Evolutionary conservation across 2,797 vertebrate species (phyloP).

Genomic region (Gouania willdenowi): DNA sequence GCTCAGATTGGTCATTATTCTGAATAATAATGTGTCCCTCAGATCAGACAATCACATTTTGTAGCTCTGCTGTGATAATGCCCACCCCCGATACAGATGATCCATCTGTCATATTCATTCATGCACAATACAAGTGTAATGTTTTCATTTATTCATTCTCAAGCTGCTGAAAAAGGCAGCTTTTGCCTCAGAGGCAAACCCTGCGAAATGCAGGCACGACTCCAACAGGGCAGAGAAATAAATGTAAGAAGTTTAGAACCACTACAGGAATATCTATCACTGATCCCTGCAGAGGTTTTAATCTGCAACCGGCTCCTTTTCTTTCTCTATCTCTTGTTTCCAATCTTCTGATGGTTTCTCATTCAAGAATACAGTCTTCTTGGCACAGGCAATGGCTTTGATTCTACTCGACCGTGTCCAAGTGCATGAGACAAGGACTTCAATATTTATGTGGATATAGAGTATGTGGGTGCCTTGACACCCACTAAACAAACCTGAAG

Average conservation of each 20-base stretch:
- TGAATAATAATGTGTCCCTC: no score
- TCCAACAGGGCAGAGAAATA: background rate
- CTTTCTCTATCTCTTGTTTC: conserved; percentile 23
- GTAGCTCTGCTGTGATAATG: no score
- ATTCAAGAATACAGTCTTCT: conserved; percentile 14
- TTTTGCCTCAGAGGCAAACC: background rate
- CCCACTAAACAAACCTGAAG: conserved; percentile 31
- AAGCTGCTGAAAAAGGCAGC: background rate
- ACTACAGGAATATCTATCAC: conserved; percentile 8
- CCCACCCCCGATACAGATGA: no score
- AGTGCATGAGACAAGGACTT: conserved; percentile 24
- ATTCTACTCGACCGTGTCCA: conserved; percentile 42
- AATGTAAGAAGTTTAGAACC: conserved; percentile 7
- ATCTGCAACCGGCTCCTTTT: conserved; percentile 13
- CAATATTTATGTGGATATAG: conserved; percentile 50
- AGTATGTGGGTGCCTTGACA: conserved; percentile 34
- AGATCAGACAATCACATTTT: no score
- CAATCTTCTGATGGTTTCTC: conserved; percentile 12
- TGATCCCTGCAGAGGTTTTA: conserved; percentile 10
- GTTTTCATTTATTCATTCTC: background rate
- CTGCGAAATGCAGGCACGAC: background rate
- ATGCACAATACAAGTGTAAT: no score
- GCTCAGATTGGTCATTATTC: no score
- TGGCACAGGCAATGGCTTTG: conserved; percentile 36
- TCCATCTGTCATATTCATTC: no score